Evolutionary conservation across 2,888 invertebrate genomes (phyloP), one percentile per base, ranked within the genome.

Genomic region (Platycheirus albimanus): DNA sequence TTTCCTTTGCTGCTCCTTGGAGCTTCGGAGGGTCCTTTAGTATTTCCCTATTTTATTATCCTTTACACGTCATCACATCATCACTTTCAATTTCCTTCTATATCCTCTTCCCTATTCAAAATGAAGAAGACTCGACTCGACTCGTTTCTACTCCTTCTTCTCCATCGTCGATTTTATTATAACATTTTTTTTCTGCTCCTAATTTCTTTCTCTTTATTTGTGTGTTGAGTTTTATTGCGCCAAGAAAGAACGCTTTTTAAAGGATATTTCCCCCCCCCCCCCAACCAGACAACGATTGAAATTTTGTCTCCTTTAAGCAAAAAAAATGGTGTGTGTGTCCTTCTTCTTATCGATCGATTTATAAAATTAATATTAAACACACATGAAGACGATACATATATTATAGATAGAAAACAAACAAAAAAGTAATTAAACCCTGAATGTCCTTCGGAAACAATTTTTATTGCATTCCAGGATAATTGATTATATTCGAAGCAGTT

Each of bases 1-100:
- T 33, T 43, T 45, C 33, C 56, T 36, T 49, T 67, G 20, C 67
- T n/a, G n/a, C n/a, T n/a, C 49, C 10, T 30, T 67, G 1, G n/a
- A n/a, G n/a, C n/a, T n/a, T n/a, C 0, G 54, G 33, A 51, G 45
- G 43, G 54, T 69, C 49, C 67, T 69, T 78, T 69, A 74, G 61
- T 70, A 33, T 74, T 67, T 67, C 33, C 61, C 45, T 71, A 41
- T 83, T 83, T 83, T 83, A 83, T 78, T 83, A 83, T 78, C 83
- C 78, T 74, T 83, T 83, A 78, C 81, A 81, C 83, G 83, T 83
- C 83, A 83, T 83, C 83, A 83, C 69, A 83, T 83, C 78, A 78
- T 83, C 83, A 83, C 83, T 83, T 83, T 83, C 83, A 78, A 83
- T 83, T 83, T 83, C 69, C 83, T 83, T 78, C 61, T 54, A 67